A percentile compares a stretch with the other conserved stretches of the same genome.
Conservation (phyloP, 23 tunicate species). For the Oikopleura albicans region DNA sequence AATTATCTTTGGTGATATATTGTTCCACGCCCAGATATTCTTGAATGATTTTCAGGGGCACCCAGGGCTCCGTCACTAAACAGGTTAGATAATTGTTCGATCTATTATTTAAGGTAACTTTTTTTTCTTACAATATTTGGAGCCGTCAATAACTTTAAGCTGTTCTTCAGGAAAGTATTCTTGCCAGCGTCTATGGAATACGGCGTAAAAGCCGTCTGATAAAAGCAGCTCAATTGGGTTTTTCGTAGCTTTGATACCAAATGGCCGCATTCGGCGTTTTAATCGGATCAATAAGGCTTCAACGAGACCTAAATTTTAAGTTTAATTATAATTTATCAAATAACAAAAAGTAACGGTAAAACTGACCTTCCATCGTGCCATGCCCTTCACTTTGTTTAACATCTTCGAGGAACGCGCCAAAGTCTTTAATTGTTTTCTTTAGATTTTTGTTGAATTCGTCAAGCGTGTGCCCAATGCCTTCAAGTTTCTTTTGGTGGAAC, state of each 20-base stretch:
- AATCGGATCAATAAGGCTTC: background rate
- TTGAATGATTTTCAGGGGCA: background rate
- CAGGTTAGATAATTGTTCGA: no score
- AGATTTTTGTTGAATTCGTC: conserved; percentile 6
- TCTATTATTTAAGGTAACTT: no score
- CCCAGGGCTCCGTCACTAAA: conserved; percentile 13
- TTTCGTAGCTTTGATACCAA: background rate
- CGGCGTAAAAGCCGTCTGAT: conserved; percentile 13
- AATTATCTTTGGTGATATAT: conserved; percentile 14
- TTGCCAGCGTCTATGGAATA: background rate
- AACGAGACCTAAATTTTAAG: background rate
- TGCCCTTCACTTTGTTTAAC: conserved; percentile 3
- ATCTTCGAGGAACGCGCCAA: background rate
- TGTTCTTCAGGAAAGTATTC: conserved; percentile 3
- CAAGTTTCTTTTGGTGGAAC: background rate
- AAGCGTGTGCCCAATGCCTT: background rate
- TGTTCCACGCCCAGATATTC: background rate
- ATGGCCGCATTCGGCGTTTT: conserved; percentile 17
- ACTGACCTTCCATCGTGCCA: conserved; percentile 7
- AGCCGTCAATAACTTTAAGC: background rate
- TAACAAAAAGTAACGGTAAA: background rate
- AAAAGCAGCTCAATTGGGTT: background rate
- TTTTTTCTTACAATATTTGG: conserved; percentile 12
- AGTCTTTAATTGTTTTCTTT: background rate
- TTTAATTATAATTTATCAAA: background rate